Evolutionary conservation across 2,888 invertebrate genomes (phyloP).

Genomic region (Mesorhabditis belari): DNA sequence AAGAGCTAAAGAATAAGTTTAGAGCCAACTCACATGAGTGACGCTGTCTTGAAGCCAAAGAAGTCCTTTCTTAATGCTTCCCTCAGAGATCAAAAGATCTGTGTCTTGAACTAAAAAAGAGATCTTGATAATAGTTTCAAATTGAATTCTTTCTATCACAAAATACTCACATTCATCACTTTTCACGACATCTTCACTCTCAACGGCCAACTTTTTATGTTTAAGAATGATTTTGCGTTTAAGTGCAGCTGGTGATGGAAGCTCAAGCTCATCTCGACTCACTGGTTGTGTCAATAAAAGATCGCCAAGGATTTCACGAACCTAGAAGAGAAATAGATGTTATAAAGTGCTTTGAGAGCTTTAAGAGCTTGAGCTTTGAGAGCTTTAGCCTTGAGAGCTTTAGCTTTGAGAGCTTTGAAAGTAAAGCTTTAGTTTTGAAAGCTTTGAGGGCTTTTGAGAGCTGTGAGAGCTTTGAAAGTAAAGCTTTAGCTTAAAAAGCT

Average conservation of each 20-base stretch:
- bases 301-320: conserved; percentile 51
- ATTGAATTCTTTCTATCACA: background rate
- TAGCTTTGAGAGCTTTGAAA: too few relatives aligned
- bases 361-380: too few relatives aligned
- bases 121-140: background rate
- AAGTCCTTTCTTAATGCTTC: conserved; percentile 43
- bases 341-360: too few relatives aligned
- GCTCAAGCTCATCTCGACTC: conserved; percentile 49
- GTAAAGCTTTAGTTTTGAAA: background rate
- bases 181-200: conserved; percentile 31
- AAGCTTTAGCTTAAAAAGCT: too few relatives aligned
- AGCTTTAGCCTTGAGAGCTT: too few relatives aligned
- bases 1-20: too few relatives aligned
- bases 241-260: conserved; percentile 57
- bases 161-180: conserved; percentile 26
- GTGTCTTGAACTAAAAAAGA: conserved; percentile 36
- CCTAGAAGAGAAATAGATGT: too few relatives aligned
- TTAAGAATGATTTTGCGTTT: conserved; percentile 58
- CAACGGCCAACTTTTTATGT: conserved; percentile 52
- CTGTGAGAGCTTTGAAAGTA: too few relatives aligned
- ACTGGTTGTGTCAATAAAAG: conserved; percentile 54
- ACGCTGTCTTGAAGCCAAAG: conserved; percentile 34
- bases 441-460: too few relatives aligned
- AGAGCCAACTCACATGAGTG: conserved; percentile 13
- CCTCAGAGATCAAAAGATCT: conserved; percentile 36